Evolutionary conservation across 2,888 invertebrate genomes (phyloP).

Genomic region (Amphipyra berbera): DNA sequence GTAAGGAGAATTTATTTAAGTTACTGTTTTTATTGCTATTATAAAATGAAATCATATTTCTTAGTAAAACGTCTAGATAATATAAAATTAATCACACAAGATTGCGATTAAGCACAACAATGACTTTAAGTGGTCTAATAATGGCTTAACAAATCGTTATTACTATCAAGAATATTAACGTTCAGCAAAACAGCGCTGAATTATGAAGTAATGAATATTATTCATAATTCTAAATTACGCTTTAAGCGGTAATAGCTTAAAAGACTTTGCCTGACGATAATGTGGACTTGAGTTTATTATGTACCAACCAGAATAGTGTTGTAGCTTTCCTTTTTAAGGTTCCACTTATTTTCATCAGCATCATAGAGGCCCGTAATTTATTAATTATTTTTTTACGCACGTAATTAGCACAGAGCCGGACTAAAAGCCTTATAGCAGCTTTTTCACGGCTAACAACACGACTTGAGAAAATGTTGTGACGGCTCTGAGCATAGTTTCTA

Average conservation of each 20-base stretch:
- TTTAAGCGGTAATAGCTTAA: conserved; percentile 19
- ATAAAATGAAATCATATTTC: conserved; percentile 34
- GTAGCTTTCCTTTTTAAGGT: too few relatives aligned
- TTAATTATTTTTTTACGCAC: too few relatives aligned
- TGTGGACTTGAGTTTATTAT: background rate
- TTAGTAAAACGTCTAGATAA: conserved; percentile 27
- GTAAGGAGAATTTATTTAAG: too few relatives aligned
- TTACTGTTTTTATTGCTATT: too few relatives aligned
- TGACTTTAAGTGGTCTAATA: conserved; percentile 40
- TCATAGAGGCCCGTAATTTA: too few relatives aligned
- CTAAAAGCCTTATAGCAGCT: too few relatives aligned
- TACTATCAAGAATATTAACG: conserved; percentile 39
- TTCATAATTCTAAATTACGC: conserved; percentile 35
- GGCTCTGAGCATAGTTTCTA: too few relatives aligned
- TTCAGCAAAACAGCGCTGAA: conserved; percentile 34
- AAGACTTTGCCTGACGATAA: background rate
- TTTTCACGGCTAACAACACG: too few relatives aligned
- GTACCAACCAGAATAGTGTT: too few relatives aligned
- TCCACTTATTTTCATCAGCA: too few relatives aligned
- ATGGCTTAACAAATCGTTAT: conserved; percentile 54
- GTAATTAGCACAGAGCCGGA: too few relatives aligned
- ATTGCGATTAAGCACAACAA: conserved; percentile 56
- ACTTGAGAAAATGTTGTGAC: too few relatives aligned
- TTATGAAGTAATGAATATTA: conserved; percentile 46
- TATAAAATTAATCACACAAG: conserved; percentile 51